Conservation (phyloP, 2,113 vertebrate genomes). For the Pelobates fuscus region DNA sequence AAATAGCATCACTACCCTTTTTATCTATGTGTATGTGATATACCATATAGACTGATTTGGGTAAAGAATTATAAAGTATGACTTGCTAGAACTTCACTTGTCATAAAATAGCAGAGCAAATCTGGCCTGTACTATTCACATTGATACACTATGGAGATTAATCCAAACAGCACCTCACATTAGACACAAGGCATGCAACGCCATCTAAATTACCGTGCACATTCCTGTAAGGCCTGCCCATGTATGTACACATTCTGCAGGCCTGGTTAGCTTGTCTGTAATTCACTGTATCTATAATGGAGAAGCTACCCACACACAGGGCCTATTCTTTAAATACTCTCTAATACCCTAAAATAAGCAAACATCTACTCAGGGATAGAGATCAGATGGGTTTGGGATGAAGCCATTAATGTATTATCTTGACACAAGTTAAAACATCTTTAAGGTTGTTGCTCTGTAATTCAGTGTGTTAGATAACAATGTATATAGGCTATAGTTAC, state of each 20-base stretch:
- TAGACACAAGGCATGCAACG: not conserved
- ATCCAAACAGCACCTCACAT: not conserved
- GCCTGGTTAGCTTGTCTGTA: not conserved
- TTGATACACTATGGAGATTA: not conserved
- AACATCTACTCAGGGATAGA: not conserved
- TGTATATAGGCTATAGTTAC: constrained; percentile 12
- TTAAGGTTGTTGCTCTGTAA: not conserved
- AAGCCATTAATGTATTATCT: not conserved
- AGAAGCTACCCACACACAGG: not conserved
- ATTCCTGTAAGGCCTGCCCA: not conserved
- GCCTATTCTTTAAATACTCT: no score
- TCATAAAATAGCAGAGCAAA: no score
- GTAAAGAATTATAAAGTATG: not conserved
- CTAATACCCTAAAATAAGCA: not conserved
- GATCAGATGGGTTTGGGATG: not conserved
- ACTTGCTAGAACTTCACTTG: no score
- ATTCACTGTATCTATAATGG: no score
- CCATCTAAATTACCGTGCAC: not conserved
- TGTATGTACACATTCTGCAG: not conserved
- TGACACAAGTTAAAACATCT: constrained; percentile 22
- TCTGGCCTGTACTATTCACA: not conserved
- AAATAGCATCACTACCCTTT: no score
- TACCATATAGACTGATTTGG: not conserved
- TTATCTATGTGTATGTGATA: no score
- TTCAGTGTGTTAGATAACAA: constrained; percentile 22